phyloP scores from a whole-genome alignment of 2,888 invertebrate species.

The Dromius quadrimaculatus region DNA sequence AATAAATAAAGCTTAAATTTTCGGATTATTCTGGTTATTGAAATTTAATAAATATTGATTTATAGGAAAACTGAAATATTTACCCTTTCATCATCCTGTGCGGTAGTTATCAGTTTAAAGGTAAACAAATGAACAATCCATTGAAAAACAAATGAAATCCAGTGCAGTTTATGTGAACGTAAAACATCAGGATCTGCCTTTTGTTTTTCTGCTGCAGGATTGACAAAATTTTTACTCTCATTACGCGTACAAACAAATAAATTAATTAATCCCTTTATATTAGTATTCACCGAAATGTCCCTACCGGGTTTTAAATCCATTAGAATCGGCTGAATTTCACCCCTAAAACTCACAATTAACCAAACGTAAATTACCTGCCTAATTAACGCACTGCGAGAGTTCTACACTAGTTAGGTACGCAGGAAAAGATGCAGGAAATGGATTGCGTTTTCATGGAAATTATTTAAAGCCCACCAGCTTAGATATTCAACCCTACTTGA shows the following conservation, averaged over 20 bases:
- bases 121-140: no score
- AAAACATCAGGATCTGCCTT: no score
- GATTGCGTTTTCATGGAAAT: constrained; percentile 11
- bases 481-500: not conserved
- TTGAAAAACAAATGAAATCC: no score
- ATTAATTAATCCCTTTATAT: constrained; percentile 2
- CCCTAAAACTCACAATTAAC: constrained; percentile 16
- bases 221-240: no score
- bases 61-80: no score
- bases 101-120: no score
- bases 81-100: no score
- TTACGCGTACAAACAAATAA: not conserved
- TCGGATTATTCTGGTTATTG: no score
- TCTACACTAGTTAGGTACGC: not conserved
- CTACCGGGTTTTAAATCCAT: constrained; percentile 22
- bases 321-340: constrained; percentile 6
- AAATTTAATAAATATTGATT: no score
- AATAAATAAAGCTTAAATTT: no score
- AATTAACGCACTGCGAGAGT: constrained; percentile 4
- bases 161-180: no score
- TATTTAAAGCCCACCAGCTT: constrained; percentile 8
- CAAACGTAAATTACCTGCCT: not conserved
- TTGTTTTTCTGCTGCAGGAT: no score
- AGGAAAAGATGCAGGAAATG: constrained; percentile 2
- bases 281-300: not conserved